Conservation (phyloP, 1,140 invertebrate species). For the Wiebesia pumilae region DNA sequence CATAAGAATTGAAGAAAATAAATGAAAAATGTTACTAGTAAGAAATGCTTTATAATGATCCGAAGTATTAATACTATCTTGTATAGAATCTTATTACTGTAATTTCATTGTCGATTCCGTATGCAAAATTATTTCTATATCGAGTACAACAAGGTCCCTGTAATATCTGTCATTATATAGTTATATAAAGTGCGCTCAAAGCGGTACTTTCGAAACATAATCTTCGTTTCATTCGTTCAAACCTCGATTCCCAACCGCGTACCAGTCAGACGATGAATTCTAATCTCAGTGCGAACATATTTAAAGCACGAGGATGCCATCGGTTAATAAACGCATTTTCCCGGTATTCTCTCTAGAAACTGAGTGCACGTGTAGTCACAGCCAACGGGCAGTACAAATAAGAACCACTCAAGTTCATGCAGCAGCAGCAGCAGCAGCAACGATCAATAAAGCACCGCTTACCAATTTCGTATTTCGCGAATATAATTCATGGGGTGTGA, state of each 20-base stretch:
- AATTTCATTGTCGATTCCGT: neutral
- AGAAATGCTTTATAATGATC: neutral
- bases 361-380: conserved; percentile 18
- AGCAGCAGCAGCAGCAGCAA: conserved; percentile 48
- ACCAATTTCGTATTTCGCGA: conserved; percentile 70
- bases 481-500: conserved; percentile 66
- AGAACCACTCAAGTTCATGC: conserved; percentile 49
- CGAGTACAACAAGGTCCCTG: neutral
- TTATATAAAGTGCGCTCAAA: neutral
- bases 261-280: neutral
- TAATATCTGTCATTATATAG: neutral
- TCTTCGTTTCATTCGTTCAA: neutral
- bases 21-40: neutral
- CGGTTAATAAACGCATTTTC: conserved; percentile 45
- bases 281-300: conserved; percentile 8
- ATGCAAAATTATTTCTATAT: neutral
- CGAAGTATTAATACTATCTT: neutral
- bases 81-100: neutral
- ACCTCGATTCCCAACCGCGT: neutral
- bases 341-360: conserved; percentile 35
- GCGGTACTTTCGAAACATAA: neutral
- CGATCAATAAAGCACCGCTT: conserved; percentile 54
- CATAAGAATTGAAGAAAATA: too few species aligned
- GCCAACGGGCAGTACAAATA: conserved; percentile 33
- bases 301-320: conserved; percentile 17